Percentiles rank a stretch among this genome's conserved stretches.
These are phyloP conservation scores for Thymelicus acteon DNA, from an alignment of 2,888 invertebrate genomes.

Conservation along the genomic window DNA sequence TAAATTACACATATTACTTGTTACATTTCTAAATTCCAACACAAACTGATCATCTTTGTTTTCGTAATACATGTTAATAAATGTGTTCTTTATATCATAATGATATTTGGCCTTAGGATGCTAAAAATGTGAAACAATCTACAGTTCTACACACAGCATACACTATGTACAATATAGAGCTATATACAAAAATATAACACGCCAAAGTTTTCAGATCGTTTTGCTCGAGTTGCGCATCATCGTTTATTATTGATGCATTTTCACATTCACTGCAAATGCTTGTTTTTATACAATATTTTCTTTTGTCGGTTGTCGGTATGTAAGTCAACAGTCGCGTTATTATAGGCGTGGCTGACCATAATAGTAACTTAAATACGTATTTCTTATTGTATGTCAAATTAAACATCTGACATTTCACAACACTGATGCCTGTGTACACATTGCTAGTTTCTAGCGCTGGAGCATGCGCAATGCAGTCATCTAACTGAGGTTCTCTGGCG, in stretches of 20 bases:
- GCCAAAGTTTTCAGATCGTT: slow-evolving; percentile 51
- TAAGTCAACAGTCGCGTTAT: not conserved
- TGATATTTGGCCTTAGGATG: slow-evolving; percentile 58
- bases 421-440: not conserved
- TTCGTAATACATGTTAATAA: slow-evolving; percentile 18
- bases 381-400: slow-evolving; percentile 61
- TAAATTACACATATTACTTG: slow-evolving; percentile 20
- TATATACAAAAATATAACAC: slow-evolving; percentile 77
- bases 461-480: no score
- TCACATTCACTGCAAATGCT: not conserved
- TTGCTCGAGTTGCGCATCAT: not conserved
- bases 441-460: no score
- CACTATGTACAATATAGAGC: slow-evolving; percentile 76
- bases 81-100: slow-evolving; percentile 27
- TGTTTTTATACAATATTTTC: not conserved
- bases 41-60: slow-evolving; percentile 2
- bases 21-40: slow-evolving; percentile 3
- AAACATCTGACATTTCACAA: not conserved
- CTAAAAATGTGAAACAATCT: slow-evolving; percentile 76
- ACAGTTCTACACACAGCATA: slow-evolving; percentile 78
- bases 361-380: slow-evolving; percentile 64
- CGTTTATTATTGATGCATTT: not conserved
- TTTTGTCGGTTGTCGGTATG: not conserved
- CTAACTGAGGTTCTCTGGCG: no score
- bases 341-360: slow-evolving; percentile 47